A percentile compares a stretch with the other conserved stretches of the same genome.
Conservation (phyloP, 2,113 vertebrate species). For the Platysteira castanea region DNA sequence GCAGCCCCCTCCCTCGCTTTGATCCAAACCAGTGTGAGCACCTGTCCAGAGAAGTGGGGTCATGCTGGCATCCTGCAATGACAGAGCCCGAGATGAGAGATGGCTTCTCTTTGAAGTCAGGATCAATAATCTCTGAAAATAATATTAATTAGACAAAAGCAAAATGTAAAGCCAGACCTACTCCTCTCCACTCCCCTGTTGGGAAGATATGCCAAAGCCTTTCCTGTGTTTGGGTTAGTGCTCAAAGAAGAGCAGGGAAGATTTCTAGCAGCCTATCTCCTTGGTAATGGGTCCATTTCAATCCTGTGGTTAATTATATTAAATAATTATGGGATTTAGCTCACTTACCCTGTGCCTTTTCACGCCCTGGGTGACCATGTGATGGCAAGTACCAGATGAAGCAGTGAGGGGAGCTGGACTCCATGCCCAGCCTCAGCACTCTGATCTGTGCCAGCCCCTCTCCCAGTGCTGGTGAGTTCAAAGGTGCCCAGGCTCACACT, state of each 20-base stretch:
- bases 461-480: rapidly evolving
- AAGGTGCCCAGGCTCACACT: rapidly evolving
- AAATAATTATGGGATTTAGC: neutral
- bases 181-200: neutral
- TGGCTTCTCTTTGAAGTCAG: neutral
- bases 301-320: neutral
- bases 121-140: neutral
- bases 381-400: neutral
- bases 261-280: neutral
- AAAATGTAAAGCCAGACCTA: neutral
- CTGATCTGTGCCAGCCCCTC: rapidly evolving
- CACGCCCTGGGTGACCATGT: neutral
- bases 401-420: neutral
- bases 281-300: neutral
- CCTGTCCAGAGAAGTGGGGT: neutral
- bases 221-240: neutral
- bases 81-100: neutral
- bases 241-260: neutral
- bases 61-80: neutral
- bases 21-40: neutral
- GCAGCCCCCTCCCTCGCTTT: neutral
- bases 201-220: neutral
- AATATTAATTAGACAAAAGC: neutral
- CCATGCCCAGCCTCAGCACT: neutral
- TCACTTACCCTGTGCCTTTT: neutral